Conservation (phyloP, 2,888 invertebrate genomes). For the Theretra japonica region DNA sequence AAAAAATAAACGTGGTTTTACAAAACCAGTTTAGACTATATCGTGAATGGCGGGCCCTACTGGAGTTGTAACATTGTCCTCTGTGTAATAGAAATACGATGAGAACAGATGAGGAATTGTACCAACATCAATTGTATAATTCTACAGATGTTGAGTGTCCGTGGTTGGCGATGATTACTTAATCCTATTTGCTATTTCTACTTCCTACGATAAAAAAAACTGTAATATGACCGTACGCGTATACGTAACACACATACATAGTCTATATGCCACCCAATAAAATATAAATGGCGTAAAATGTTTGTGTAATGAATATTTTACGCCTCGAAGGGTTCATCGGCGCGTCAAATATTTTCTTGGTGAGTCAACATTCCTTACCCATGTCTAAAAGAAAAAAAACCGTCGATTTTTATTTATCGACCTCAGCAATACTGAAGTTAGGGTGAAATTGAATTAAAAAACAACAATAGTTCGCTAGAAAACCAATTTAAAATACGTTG, state of each 20-base stretch:
- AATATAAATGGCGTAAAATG: constrained; percentile 11
- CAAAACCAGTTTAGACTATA: background rate
- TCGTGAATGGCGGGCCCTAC: too few relatives aligned
- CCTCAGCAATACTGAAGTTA: background rate
- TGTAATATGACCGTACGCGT: too few relatives aligned
- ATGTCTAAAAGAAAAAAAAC: constrained; percentile 9
- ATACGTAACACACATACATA: background rate
- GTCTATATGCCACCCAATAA: background rate
- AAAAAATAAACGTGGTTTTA: background rate
- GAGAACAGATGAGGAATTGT: too few relatives aligned
- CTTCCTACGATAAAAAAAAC: too few relatives aligned
- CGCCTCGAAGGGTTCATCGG: constrained; percentile 13
- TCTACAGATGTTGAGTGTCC: background rate
- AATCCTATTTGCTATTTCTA: too few relatives aligned
- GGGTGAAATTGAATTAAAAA: too few relatives aligned
- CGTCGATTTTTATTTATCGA: background rate
- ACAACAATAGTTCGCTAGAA: too few relatives aligned
- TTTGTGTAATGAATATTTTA: constrained; percentile 23
- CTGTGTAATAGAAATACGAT: too few relatives aligned
- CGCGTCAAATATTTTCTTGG: constrained; percentile 20
- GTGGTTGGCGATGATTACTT: too few relatives aligned
- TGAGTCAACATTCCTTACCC: constrained; percentile 7
- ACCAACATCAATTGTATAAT: too few relatives aligned
- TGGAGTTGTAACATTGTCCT: too few relatives aligned
- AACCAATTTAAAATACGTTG: too few relatives aligned